These are phyloP conservation scores for Orientallactaga bullata DNA, from an alignment of 2,113 vertebrate genomes.

Conservation along the genomic window DNA sequence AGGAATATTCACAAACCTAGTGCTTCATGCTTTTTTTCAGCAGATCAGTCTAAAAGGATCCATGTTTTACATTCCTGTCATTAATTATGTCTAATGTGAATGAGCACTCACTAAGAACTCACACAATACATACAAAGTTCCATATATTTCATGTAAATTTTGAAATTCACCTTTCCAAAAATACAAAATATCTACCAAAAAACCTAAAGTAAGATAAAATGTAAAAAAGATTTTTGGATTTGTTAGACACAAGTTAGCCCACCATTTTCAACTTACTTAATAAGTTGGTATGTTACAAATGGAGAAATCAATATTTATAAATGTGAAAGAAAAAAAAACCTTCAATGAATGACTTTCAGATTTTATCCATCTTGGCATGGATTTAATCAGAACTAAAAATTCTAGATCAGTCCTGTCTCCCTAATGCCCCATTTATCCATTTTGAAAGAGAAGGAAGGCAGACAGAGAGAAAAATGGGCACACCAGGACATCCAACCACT, in stretches of 20 bases:
- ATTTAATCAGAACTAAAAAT: not conserved
- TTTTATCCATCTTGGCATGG: not conserved
- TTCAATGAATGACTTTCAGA: not conserved
- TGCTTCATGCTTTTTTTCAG: not conserved
- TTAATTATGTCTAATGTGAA: constrained; percentile 30
- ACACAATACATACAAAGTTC: not conserved
- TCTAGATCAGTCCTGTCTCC: not conserved
- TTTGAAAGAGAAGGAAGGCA: too few relatives aligned
- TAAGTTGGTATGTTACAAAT: not conserved
- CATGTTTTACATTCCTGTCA: not conserved
- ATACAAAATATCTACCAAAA: not conserved
- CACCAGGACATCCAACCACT: too few relatives aligned
- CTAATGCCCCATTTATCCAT: not conserved
- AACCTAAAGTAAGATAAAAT: not conserved
- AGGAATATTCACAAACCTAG: not conserved
- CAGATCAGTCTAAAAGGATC: not conserved
- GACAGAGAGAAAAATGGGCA: too few relatives aligned
- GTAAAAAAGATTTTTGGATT: constrained; percentile 13
- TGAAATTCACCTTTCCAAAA: constrained; percentile 7
- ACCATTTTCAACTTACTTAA: constrained; percentile 3
- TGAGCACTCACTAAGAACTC: not conserved
- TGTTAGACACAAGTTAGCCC: not conserved
- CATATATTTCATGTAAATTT: constrained; percentile 9
- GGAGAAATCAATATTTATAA: not conserved
- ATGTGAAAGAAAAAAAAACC: not conserved